A percentile compares a stretch with the other conserved stretches of the same genome.
These are phyloP conservation scores for Lepidiolamprologus cunningtoni DNA, from an alignment of 2,113 vertebrate genomes.

Conservation along the genomic window DNA sequence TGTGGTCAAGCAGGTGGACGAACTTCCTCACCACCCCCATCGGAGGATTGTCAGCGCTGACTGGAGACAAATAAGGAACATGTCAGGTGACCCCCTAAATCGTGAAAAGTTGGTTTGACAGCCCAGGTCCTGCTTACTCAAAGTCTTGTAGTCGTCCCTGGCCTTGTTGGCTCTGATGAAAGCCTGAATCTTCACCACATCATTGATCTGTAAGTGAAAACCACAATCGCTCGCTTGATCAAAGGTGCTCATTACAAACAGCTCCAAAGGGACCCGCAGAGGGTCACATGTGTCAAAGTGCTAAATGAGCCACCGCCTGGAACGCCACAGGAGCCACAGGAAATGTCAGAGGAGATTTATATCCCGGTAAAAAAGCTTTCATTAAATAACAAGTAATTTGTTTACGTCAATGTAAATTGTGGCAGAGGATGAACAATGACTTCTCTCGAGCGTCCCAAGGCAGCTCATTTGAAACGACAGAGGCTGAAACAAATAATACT, in stretches of 20 bases:
- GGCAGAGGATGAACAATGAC: neutral
- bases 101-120: neutral
- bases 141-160: slow-evolving; percentile 95
- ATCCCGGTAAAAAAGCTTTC: neutral
- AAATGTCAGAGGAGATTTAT: neutral
- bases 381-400: neutral
- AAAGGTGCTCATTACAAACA: neutral
- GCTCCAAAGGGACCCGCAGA: neutral
- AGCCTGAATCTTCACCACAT: slow-evolving; percentile 95
- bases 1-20: slow-evolving; percentile 95
- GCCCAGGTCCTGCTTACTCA: slow-evolving; percentile 78
- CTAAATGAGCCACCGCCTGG: neutral
- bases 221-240: neutral
- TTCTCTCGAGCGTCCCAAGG: neutral
- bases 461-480: neutral
- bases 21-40: slow-evolving; percentile 96
- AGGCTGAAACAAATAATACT: slow-evolving; percentile 35
- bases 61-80: neutral
- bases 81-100: neutral
- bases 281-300: neutral
- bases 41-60: slow-evolving; percentile 85
- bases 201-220: slow-evolving; percentile 75
- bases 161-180: slow-evolving; percentile 98
- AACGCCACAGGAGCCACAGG: neutral
- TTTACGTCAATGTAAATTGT: neutral